These are phyloP conservation scores for Masticophis lateralis DNA, from an alignment of 2,797 vertebrate genomes.

Conservation along the genomic window DNA sequence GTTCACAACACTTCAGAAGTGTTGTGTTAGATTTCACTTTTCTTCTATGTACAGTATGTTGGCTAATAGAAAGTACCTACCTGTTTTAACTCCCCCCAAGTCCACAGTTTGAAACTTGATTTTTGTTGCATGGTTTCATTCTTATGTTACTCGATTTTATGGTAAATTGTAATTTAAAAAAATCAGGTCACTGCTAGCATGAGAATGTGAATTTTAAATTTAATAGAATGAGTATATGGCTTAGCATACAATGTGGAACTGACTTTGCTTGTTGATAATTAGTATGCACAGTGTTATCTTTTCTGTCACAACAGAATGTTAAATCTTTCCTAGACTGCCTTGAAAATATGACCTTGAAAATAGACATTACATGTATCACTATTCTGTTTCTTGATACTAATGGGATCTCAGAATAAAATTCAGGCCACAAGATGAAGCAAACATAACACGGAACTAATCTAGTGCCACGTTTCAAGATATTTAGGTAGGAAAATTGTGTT, in stretches of 20 bases:
- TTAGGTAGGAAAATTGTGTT: background rate
- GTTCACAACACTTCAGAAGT: background rate
- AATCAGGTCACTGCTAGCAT: background rate
- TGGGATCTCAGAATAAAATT: background rate
- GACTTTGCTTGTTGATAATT: conserved; percentile 7
- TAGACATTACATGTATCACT: background rate
- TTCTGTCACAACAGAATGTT: conserved; percentile 8
- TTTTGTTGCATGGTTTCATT: background rate
- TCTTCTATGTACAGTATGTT: background rate
- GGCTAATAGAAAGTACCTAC: background rate
- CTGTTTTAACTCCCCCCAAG: background rate
- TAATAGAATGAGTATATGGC: background rate
- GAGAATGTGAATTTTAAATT: background rate
- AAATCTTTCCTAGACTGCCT: conserved; percentile 6
- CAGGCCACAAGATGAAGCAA: background rate
- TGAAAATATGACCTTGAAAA: conserved; percentile 13
- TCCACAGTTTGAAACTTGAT: background rate
- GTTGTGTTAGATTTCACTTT: background rate
- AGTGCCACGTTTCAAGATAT: background rate
- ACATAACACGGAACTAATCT: background rate
- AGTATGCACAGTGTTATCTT: background rate
- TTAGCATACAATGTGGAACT: background rate
- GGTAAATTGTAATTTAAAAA: background rate
- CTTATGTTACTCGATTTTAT: background rate
- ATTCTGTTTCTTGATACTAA: background rate